Conservation (phyloP, 2,797 vertebrate genomes). For the Lithobates pipiens region DNA sequence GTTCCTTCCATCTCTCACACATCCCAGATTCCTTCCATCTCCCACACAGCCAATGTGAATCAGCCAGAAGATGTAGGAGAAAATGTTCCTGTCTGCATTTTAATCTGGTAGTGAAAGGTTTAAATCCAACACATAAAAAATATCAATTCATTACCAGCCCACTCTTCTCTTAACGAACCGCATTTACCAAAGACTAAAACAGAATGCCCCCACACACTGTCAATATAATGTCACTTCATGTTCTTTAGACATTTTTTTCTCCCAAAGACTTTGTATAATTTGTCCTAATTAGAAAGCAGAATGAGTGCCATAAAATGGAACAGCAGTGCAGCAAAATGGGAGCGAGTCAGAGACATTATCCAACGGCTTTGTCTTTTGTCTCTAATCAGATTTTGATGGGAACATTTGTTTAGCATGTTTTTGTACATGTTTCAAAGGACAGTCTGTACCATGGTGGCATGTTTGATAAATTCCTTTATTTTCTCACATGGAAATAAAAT, state of each 20-base stretch:
- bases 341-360: constrained; percentile 24
- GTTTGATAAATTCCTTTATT: not conserved
- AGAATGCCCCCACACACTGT: constrained; percentile 46
- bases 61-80: not conserved
- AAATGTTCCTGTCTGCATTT: not conserved
- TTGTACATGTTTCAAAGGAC: constrained; percentile 30
- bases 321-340: constrained; percentile 17
- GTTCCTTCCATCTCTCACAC: too few species aligned
- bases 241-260: constrained; percentile 43
- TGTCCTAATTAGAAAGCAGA: constrained; percentile 44
- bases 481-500: not conserved
- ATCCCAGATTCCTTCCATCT: too few species aligned
- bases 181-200: constrained; percentile 21
- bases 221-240: constrained; percentile 50
- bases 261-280: constrained; percentile 44
- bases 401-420: not conserved
- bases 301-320: constrained; percentile 34
- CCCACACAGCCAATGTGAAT: not conserved
- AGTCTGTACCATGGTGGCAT: not conserved
- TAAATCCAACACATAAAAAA: not conserved
- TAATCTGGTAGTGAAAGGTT: not conserved
- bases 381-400: constrained; percentile 11
- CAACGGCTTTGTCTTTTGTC: constrained; percentile 2
- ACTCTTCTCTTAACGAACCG: constrained; percentile 41
- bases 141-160: constrained; percentile 22